Percentiles rank a stretch among this genome's conserved stretches.
phyloP scores from a whole-genome alignment of 2,797 vertebrate genomes.

The Todus mexicanus region DNA sequence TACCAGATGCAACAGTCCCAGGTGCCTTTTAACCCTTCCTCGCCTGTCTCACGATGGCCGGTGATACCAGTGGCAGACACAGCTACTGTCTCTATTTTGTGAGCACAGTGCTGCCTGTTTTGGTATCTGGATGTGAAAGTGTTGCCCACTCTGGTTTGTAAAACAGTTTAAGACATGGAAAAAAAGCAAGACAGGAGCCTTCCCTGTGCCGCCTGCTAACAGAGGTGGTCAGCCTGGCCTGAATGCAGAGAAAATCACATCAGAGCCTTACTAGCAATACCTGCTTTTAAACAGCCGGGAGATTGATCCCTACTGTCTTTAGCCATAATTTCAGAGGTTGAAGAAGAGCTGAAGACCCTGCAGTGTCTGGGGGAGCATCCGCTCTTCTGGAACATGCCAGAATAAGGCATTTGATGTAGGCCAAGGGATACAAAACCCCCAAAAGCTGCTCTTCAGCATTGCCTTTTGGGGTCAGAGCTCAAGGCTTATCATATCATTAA shows the following conservation, averaged over 20 bases:
- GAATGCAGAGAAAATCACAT: not conserved
- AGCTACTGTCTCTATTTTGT: not conserved
- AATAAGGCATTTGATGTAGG: not conserved
- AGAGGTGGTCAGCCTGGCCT: not conserved
- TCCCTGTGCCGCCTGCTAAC: not conserved
- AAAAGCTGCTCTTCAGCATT: not conserved
- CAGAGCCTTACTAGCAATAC: not conserved
- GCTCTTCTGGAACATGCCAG: not conserved
- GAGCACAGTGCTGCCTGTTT: not conserved
- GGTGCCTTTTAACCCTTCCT: not conserved
- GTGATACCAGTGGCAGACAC: not conserved
- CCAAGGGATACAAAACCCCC: not conserved
- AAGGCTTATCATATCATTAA: not conserved
- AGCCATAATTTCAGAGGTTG: not conserved
- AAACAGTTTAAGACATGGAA: not conserved
- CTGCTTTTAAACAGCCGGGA: not conserved
- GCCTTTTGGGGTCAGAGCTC: not conserved
- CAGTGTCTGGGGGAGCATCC: not conserved
- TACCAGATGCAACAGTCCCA: not conserved
- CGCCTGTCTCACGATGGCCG: not conserved
- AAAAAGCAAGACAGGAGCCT: not conserved
- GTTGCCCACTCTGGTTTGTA: not conserved
- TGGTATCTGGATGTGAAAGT: not conserved
- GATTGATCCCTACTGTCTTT: not conserved
- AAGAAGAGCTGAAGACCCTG: not conserved